A percentile compares a stretch with the other conserved stretches of the same genome.
Conservation (phyloP, 2,888 invertebrate species). For the Tetramorium bicarinatum region DNA sequence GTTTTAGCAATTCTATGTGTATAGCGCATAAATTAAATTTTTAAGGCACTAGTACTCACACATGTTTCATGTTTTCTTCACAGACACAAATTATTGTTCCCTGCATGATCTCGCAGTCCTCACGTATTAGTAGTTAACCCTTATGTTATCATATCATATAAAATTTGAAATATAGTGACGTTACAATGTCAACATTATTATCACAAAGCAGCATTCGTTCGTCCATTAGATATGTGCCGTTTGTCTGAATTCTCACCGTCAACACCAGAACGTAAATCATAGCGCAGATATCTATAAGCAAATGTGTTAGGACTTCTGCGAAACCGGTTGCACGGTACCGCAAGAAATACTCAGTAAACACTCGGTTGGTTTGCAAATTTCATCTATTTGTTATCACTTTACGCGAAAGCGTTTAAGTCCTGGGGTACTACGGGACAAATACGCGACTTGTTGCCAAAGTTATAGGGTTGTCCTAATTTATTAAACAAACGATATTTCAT, state of each 20-base stretch:
- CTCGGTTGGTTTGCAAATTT: constrained; percentile 37
- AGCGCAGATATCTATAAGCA: background rate
- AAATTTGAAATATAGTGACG: background rate
- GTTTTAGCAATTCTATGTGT: constrained; percentile 6
- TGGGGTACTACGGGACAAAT: background rate
- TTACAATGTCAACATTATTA: background rate
- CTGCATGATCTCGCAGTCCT: background rate
- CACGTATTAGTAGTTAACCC: background rate
- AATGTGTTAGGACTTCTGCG: constrained; percentile 12
- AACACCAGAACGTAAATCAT: background rate
- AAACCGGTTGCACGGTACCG: background rate
- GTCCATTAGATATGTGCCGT: background rate
- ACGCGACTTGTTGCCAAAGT: constrained; percentile 5
- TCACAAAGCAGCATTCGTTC: constrained; percentile 6
- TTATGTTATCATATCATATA: background rate
- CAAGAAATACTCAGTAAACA: constrained; percentile 51
- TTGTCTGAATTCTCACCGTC: constrained; percentile 3
- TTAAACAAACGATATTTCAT: background rate
- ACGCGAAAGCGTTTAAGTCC: constrained; percentile 4
- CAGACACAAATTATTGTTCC: background rate
- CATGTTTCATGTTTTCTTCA: background rate
- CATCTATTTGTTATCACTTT: constrained; percentile 36
- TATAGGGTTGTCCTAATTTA: background rate
- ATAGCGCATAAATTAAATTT: background rate
- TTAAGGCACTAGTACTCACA: background rate